These are phyloP conservation scores for Hippocampus abdominalis DNA, from an alignment of 2,113 vertebrate species.

Conservation along the genomic window DNA sequence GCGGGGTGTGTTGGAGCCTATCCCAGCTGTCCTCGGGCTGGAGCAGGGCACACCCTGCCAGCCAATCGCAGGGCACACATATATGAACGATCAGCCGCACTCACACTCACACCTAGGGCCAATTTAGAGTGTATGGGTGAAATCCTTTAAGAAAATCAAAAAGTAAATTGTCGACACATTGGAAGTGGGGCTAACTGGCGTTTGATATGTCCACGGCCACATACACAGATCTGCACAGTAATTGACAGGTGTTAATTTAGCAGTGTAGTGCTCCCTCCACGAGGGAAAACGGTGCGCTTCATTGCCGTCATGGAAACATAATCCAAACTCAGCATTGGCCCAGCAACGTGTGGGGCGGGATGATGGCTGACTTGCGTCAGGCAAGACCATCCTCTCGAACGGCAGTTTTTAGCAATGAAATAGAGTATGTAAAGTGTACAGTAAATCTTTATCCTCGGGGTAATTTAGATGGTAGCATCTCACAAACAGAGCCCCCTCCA, in stretches of 20 bases:
- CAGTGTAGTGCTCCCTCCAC: background rate
- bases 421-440: background rate
- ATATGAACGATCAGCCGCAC: too few species aligned
- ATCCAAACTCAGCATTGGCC: background rate
- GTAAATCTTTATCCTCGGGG: background rate
- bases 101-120: too few species aligned
- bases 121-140: too few species aligned
- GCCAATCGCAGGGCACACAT: too few species aligned
- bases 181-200: too few species aligned
- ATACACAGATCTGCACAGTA: background rate
- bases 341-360: background rate
- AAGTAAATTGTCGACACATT: background rate
- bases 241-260: background rate
- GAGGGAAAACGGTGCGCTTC: background rate
- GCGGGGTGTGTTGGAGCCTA: too few species aligned
- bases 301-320: background rate
- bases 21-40: too few species aligned
- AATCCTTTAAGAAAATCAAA: too few species aligned
- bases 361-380: background rate
- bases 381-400: background rate
- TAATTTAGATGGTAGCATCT: background rate
- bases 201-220: too few species aligned
- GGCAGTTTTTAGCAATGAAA: background rate
- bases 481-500: slow-evolving; percentile 7
- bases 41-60: too few species aligned